Percentiles rank a stretch among this genome's conserved stretches.
Conservation (phyloP, 2,113 vertebrate genomes). For the Mus pahari region DNA sequence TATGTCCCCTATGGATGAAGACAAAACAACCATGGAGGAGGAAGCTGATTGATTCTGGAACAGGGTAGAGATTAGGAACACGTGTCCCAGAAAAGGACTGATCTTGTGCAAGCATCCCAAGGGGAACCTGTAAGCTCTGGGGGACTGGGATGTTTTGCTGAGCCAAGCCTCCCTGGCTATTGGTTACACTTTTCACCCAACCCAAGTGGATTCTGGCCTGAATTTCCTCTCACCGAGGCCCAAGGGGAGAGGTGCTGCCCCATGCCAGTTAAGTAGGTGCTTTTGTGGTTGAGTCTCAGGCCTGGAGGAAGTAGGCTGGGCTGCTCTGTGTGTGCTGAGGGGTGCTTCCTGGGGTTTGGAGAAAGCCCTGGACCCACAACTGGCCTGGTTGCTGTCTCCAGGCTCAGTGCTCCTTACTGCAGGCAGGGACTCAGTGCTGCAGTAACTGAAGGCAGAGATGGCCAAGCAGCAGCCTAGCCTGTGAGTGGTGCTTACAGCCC, state of each 20-base stretch:
- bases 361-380: conserved; percentile 82
- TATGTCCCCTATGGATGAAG: too few relatives aligned
- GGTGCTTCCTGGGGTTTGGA: conserved; percentile 94
- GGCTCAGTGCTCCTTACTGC: conserved; percentile 89
- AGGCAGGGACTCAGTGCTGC: conserved; percentile 85
- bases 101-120: fast-evolving
- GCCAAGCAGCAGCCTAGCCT: neutral
- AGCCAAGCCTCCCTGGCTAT: neutral
- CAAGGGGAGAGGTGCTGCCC: fast-evolving
- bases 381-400: conserved; percentile 82
- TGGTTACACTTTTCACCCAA: fast-evolving
- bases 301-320: conserved; percentile 71
- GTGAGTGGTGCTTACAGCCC: conserved; percentile 81
- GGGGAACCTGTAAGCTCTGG: neutral
- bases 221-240: fast-evolving
- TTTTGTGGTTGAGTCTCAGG: fast-evolving
- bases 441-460: conserved; percentile 85
- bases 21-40: neutral
- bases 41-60: neutral
- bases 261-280: fast-evolving
- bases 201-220: too few relatives aligned
- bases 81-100: neutral
- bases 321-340: conserved; percentile 86
- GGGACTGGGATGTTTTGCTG: fast-evolving
- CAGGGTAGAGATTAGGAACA: neutral